Base-by-base conservation (phyloP, 2,888 invertebrate species). In the Pyrrhia umbra region DNA sequence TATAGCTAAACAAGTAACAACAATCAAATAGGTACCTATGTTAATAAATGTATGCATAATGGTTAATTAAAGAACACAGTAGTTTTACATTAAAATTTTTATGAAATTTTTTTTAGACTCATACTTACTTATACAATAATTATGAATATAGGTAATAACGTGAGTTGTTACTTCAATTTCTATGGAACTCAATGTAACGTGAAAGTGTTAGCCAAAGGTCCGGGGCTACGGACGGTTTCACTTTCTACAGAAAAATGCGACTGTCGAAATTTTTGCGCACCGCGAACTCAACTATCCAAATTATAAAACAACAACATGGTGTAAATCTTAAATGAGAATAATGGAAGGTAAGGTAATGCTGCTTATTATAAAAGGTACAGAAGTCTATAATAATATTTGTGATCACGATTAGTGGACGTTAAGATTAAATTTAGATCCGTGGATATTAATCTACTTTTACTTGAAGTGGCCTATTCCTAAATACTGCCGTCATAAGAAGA, bases 211-310 rank as follows among this genome's bases (percentile, higher is more conserved):
- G 70, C 63, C 80, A 79, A 90, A 89, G 88, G 89, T 87, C 83
- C 85, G 85, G 73, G 59, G 25, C 66, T 86, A 81, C 84, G 27
- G 79, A 68, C 75, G 81, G 86, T 90, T 89, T 87, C 89, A 89
- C 92, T 93, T 93, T 93, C 93, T 93, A 92, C 83, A 81, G 81
- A 92, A 93, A 91, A 90, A 93, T 92, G 91, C 81, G 88, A 84
- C 70, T 81, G 85, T 80, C 82, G 82, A 87, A 87, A 85, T 84
- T 68, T 80, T 61, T 57, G 55, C 59, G 71, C 79, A 71, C 68
- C 54, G 49, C 56, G 49, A 34, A 45, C 49, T 37, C 39, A 59
- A 54, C 52, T 40, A 73, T 52, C 23, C 23, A 43, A 58, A 40
- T 49, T 49, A 57, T 56, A 43, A 45, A 57, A 75, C 16, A 42